Conservation (phyloP, 2,888 invertebrate genomes). For the Yponomeuta evonymella region DNA sequence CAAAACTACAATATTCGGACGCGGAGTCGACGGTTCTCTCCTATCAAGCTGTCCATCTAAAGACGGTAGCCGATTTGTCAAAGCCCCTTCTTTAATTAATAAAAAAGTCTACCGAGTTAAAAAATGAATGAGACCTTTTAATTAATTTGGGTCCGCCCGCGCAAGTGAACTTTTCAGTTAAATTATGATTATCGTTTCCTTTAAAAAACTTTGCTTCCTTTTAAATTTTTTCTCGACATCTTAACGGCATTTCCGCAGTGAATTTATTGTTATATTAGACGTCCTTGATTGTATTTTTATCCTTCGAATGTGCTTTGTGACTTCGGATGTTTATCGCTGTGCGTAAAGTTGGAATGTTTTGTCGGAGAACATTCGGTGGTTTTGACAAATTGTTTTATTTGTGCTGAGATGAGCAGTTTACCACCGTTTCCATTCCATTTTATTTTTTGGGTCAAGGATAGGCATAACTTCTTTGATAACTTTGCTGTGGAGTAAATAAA, state of each 20-base stretch:
- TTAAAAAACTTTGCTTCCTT: conserved; percentile 43
- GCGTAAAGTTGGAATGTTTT: neutral
- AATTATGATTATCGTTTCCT: conserved; percentile 56
- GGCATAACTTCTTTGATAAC: neutral
- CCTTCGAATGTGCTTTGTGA: conserved; percentile 8
- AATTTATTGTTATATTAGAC: conserved; percentile 16
- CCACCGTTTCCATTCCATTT: neutral
- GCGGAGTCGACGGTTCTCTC: conserved; percentile 33
- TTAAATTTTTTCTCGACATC: conserved; percentile 34
- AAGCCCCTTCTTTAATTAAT: conserved; percentile 70
- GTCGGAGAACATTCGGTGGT: conserved; percentile 2
- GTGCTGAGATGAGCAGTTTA: conserved; percentile 23
- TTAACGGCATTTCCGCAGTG: conserved; percentile 26
- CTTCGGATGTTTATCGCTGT: conserved; percentile 12
- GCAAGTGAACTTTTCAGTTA: conserved; percentile 45
- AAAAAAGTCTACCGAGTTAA: conserved; percentile 48
- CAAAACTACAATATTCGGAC: conserved; percentile 37
- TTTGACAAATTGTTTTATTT: conserved; percentile 19
- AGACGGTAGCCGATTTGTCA: conserved; percentile 72
- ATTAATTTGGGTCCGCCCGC: conserved; percentile 58
- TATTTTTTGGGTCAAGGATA: neutral
- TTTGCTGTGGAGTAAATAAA: neutral
- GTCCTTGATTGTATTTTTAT: conserved; percentile 14
- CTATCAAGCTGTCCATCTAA: conserved; percentile 66
- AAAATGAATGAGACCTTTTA: conserved; percentile 61